Evolutionary conservation across 30 jellyfish, hydroid and myxozoan genomes (phyloP), one percentile per base, ranked within the genome.

Genomic region (Aurelia aurita complex sp. Pacific): DNA sequence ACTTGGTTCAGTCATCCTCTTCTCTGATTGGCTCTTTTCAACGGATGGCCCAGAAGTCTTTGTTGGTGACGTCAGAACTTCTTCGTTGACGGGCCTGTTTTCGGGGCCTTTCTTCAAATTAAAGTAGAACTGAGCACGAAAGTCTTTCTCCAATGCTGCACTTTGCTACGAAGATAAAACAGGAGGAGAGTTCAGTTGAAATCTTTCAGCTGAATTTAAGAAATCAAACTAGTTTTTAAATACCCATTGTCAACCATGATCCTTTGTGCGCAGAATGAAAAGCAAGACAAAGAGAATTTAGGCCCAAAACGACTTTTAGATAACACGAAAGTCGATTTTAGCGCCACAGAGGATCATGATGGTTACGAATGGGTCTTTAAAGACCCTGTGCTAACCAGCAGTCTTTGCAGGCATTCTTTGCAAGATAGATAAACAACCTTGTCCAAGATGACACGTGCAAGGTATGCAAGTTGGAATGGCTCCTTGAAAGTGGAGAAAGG

Each of bases 51-150:
- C 59, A 46, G 67, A 43, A 3, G 72, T 29, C 52, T 64, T 66
- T 61, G 85, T 76, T 14, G 88, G 88, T 23, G 90, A 67, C 13
- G 63, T 69, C 2, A 64, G 82, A 4, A 53, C 87, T 23, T 35
- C 19, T 6, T 67, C 86, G 13, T 64, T 75, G 18, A 43, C 82
- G 19, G 64, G 86, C 34, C 55, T 77, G 36, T 72, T 61, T 33
- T 80, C 86, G 4, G 80, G 81, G 46, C 88, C 88, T 32, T 62
- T 81, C 62, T 94, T 79, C 89, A 94, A 85, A 50, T 76, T 73
- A 14, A 81, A 94, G 77, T 94, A 94, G 63, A 94, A 94, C 80
- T 94, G 99, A 11, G 99, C 99, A 19, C 99, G 96, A 64, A 89
- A 82, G 73, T 94, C 94, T 69, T 90, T 76, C 65, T 64, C 85